Conservation (phyloP, 2,113 vertebrate genomes). For the Enhydra lutris region DNA sequence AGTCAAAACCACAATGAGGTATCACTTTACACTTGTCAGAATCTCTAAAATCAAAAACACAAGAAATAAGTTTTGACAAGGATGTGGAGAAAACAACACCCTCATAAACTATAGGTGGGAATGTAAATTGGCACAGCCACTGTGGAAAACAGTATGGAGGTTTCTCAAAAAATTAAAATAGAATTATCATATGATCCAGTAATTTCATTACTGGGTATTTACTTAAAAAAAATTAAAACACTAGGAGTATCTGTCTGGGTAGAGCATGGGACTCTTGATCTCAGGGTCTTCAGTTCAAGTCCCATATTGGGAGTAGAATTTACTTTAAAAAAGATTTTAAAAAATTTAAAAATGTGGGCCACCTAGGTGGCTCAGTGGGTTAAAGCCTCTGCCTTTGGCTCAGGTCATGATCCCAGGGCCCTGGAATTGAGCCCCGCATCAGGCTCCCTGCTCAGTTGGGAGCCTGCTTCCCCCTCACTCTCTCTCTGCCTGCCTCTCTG, state of each 20-base stretch:
- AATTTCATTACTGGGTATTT: neutral
- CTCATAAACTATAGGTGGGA: neutral
- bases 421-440: no score
- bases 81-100: neutral
- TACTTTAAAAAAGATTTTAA: neutral
- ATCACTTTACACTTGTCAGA: neutral
- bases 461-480: no score
- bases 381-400: no score
- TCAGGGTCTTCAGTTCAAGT: neutral
- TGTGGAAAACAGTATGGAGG: neutral
- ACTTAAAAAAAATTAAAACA: neutral
- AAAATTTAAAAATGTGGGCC: neutral
- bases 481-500: no score
- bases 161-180: neutral
- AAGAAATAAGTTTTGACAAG: neutral
- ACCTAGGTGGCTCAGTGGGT: no score
- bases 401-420: no score
- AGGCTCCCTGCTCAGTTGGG: no score
- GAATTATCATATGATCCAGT: neutral
- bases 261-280: neutral
- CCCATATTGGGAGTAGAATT: neutral
- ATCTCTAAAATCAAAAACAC: neutral
- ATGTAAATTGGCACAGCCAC: neutral
- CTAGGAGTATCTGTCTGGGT: neutral
- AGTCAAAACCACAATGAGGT: neutral